A percentile compares a stretch with the other conserved stretches of the same genome.
Conservation (phyloP, 2,888 invertebrate genomes). For the Lycophotia porphyrea region DNA sequence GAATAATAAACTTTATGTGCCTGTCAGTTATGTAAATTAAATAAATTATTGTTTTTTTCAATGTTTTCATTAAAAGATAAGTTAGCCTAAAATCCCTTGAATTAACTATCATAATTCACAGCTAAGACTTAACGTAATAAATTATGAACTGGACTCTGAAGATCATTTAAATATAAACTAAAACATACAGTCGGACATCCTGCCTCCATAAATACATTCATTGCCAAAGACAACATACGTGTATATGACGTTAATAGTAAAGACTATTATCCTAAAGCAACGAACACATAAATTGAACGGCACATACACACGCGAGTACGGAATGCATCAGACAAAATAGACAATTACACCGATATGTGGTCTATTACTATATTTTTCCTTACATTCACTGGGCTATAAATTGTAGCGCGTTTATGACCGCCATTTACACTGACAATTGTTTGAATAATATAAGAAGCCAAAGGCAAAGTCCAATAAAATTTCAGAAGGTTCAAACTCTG, state of each 20-base stretch:
- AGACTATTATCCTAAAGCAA: slow-evolving; percentile 33
- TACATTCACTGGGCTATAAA: slow-evolving; percentile 21
- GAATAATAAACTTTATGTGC: slow-evolving; percentile 4
- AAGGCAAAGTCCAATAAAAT: background rate
- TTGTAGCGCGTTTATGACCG: slow-evolving; percentile 20
- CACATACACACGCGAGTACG: slow-evolving; percentile 30
- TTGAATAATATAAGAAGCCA: slow-evolving; percentile 36
- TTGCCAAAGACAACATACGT: slow-evolving; percentile 33
- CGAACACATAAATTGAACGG: slow-evolving; percentile 39
- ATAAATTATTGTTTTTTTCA: slow-evolving; percentile 3
- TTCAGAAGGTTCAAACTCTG: slow-evolving; percentile 10
- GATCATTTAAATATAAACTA: slow-evolving; percentile 5
- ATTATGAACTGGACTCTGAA: slow-evolving; percentile 5
- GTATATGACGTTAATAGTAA: slow-evolving; percentile 23
- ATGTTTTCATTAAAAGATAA: slow-evolving; percentile 1
- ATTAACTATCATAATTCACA: background rate
- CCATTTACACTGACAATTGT: slow-evolving; percentile 45
- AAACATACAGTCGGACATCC: slow-evolving; percentile 32
- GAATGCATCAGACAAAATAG: slow-evolving; percentile 41
- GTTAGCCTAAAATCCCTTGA: background rate
- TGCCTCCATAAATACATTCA: slow-evolving; percentile 1
- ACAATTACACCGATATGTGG: slow-evolving; percentile 33
- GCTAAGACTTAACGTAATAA: background rate
- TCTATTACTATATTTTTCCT: slow-evolving; percentile 30
- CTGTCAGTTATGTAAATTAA: slow-evolving; percentile 6